Base-by-base conservation (phyloP, 2,113 vertebrate genomes). In the Sphaerodactylus townsendi region DNA sequence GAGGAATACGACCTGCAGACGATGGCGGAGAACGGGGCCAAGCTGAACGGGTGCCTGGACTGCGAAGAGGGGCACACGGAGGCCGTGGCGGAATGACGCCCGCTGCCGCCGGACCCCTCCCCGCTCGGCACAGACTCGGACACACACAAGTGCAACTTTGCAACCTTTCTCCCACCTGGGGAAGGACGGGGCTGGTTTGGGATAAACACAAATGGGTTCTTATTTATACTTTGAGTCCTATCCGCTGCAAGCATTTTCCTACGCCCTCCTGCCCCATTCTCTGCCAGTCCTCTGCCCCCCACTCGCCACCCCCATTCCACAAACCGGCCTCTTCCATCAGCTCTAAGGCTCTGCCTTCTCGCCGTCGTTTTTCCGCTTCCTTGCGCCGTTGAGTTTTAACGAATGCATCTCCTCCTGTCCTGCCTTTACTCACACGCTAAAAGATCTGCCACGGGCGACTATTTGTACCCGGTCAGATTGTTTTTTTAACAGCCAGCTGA, bases 1-100 rank as follows among this genome's bases (percentile, higher is more conserved):
- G 98, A 99, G 89, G 98, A 99, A 65, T 98, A 98, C 0, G 98
- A 99, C 94, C 96, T 98, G 25, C 96, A 98, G 50, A 94, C 92
- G 1, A 95, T 98, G 1, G 96, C 95, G 2, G 88, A 90, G 39
- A 93, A 97, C 0, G 85, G 95, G 81, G 94, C 95, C 81, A 97
- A 96, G 35, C 77, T 98, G 93, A 99, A 99, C 0, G 98, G 98
- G 62, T 98, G 98, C 93, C 94, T 97, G 75, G 97, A 98, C 1
- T 78, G 83, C 0, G 83, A 75, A 23, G 90, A 93, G 13, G 86
- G 83, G 3, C 91, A 84, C 46, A 28, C 79, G 0, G 92, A 91
- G 83, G 84, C 28, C 11, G 79, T 23, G 21, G 37, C 81, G 0
- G 88, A 91, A 64, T 94, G 94, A 93, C 0, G 1, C 13, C 28